phyloP scores from a whole-genome alignment of 2,888 invertebrate species.

The Hermaeophaga mercurialis region DNA sequence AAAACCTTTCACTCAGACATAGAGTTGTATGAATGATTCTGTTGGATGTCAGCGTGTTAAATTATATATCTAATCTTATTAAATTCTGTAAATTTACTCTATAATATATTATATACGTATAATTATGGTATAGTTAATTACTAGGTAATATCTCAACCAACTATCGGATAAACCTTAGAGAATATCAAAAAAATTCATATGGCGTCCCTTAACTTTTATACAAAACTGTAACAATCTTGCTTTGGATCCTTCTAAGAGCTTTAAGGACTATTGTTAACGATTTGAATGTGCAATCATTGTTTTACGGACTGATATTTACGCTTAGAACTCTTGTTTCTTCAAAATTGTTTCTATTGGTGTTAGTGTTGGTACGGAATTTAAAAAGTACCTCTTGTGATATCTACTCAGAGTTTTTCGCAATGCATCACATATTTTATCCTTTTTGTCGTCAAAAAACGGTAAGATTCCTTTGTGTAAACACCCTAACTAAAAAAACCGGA shows the following conservation, averaged over 20 bases:
- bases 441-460: not conserved
- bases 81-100: constrained; percentile 59
- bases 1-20: constrained; percentile 44
- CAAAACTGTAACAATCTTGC: constrained; percentile 44
- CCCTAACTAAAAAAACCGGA: too few species aligned
- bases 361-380: constrained; percentile 16
- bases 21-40: constrained; percentile 54
- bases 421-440: constrained; percentile 3
- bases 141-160: constrained; percentile 54
- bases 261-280: constrained; percentile 28
- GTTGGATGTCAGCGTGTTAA: constrained; percentile 56
- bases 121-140: constrained; percentile 56
- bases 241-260: constrained; percentile 32
- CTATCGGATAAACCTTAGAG: constrained; percentile 51
- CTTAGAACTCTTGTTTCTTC: constrained; percentile 28
- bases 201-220: constrained; percentile 58
- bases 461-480: not conserved
- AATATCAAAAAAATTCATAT: constrained; percentile 54
- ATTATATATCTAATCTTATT: constrained; percentile 57
- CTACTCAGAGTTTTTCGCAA: not conserved
- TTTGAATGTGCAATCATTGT: constrained; percentile 37
- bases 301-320: constrained; percentile 38
- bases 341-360: constrained; percentile 23
- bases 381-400: constrained; percentile 18
- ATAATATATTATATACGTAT: constrained; percentile 57